phyloP scores from a whole-genome alignment of 2,113 vertebrate species.

The Mungos mungo region DNA sequence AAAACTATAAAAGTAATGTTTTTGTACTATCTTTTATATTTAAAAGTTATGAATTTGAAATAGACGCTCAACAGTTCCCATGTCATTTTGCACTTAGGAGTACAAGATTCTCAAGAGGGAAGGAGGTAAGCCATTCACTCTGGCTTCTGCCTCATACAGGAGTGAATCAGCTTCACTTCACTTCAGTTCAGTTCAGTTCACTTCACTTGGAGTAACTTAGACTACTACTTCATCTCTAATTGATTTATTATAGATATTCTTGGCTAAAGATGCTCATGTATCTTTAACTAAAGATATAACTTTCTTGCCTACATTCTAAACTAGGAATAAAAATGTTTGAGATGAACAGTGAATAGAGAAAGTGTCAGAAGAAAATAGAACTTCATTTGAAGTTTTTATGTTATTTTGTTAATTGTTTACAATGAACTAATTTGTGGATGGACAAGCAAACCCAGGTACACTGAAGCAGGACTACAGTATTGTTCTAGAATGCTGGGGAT shows the following conservation, averaged over 20 bases:
- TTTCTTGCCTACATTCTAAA: background rate
- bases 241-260: background rate
- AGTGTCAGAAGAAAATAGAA: background rate
- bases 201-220: background rate
- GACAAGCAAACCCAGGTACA: background rate
- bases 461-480: background rate
- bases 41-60: slow-evolving; percentile 35
- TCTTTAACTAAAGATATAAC: background rate
- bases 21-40: background rate
- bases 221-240: slow-evolving; percentile 8
- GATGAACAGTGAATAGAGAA: slow-evolving; percentile 31
- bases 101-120: background rate
- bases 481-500: background rate
- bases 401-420: slow-evolving; percentile 14
- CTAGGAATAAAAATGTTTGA: slow-evolving; percentile 43
- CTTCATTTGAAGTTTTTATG: background rate
- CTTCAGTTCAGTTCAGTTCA: background rate
- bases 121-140: background rate
- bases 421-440: background rate
- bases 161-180: background rate
- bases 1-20: background rate
- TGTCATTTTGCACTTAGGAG: slow-evolving; percentile 8
- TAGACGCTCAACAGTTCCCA: background rate
- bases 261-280: background rate
- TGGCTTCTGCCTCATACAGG: background rate